phyloP scores from a whole-genome alignment of 2,888 invertebrate species.

The Pristionchus maxplancki region DNA sequence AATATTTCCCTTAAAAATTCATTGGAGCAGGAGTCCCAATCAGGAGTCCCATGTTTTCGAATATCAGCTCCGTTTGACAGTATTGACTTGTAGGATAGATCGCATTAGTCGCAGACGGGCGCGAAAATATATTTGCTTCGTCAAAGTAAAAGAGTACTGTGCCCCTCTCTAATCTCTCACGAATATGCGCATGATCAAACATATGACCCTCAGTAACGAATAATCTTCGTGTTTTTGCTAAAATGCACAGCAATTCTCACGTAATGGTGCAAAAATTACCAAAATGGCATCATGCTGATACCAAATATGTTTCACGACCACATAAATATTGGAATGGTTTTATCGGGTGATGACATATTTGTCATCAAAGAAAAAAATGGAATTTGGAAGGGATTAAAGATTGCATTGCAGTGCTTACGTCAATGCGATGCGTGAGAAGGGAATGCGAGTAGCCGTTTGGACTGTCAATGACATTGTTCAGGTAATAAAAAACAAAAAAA shows the following conservation, averaged over 20 bases:
- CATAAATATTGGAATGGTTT: not conserved
- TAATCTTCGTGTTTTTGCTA: not conserved
- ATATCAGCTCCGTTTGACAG: too few species aligned
- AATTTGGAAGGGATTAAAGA: not conserved
- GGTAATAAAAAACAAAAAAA: too few species aligned
- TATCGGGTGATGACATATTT: not conserved
- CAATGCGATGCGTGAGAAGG: conserved; percentile 53
- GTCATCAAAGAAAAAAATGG: not conserved
- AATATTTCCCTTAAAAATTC: not conserved
- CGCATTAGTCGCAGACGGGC: not conserved
- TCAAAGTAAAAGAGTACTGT: not conserved
- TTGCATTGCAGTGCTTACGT: conserved; percentile 59
- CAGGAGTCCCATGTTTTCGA: too few species aligned
- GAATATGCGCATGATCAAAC: not conserved
- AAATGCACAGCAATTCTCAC: too few species aligned
- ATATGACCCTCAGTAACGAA: conserved; percentile 4
- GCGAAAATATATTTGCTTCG: conserved; percentile 3
- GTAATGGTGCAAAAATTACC: too few species aligned
- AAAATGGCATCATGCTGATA: not conserved
- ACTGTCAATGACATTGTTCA: conserved; percentile 76
- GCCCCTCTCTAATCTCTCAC: not conserved
- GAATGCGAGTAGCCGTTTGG: conserved; percentile 68
- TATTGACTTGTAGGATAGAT: too few species aligned
- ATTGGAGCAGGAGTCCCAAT: too few species aligned
- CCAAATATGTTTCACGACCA: not conserved